A percentile compares a stretch with the other conserved stretches of the same genome.
phyloP scores from a whole-genome alignment of 2,888 invertebrate genomes.

The Myathropa florea region DNA sequence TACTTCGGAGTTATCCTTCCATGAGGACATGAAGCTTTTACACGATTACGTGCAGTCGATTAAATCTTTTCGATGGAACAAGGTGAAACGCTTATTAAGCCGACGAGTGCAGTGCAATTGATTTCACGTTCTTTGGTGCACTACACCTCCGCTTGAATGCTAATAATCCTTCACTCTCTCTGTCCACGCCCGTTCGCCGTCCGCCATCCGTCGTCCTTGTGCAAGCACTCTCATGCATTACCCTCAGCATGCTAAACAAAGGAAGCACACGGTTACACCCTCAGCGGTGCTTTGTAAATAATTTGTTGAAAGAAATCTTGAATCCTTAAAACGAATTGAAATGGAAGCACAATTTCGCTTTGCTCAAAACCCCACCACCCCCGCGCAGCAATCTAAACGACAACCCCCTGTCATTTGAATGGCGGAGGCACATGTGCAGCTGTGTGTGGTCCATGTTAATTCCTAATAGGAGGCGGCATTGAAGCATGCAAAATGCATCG shows the following conservation, averaged over 20 bases:
- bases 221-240: background rate
- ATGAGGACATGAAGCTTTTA: slow-evolving; percentile 31
- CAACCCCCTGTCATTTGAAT: slow-evolving; percentile 12
- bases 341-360: slow-evolving; percentile 63
- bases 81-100: slow-evolving; percentile 48
- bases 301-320: background rate
- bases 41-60: slow-evolving; percentile 59
- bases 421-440: slow-evolving; percentile 2
- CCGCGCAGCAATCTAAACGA: background rate
- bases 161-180: too few relatives aligned
- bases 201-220: background rate
- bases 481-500: slow-evolving; percentile 67
- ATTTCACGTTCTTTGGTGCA: slow-evolving; percentile 17
- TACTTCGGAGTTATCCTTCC: slow-evolving; percentile 9
- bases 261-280: slow-evolving; percentile 6
- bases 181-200: too few relatives aligned
- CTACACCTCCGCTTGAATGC: slow-evolving; percentile 27
- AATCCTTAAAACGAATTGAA: slow-evolving; percentile 58
- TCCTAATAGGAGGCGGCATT: slow-evolving; percentile 57
- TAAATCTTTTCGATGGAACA: slow-evolving; percentile 49
- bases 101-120: slow-evolving; percentile 43
- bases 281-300: slow-evolving; percentile 44
- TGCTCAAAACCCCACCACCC: slow-evolving; percentile 17
- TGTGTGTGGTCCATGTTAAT: slow-evolving; percentile 53
- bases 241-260: background rate